Base-by-base conservation (phyloP, 2,113 vertebrate genomes). In the Clarias gariepinus region DNA sequence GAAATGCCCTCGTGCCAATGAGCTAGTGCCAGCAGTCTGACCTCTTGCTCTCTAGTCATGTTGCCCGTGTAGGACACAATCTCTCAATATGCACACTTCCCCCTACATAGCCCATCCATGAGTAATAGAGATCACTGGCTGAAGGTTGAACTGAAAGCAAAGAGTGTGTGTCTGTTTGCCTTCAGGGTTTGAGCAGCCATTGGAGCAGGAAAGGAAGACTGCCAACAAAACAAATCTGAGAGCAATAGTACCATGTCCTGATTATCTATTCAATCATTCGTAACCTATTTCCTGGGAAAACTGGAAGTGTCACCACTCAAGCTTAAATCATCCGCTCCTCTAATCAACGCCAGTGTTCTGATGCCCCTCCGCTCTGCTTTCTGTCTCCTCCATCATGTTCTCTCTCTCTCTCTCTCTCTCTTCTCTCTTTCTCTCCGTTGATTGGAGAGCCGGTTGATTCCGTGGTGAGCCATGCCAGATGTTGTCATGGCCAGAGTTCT, bases 181-280 rank as follows among this genome's bases (percentile, higher is more conserved):
- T 87, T 87, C 64, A 76, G 88, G 88, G 78, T 81, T 84, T 55
- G 83, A 83, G 89, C 86, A 89, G 84, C 82, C 85, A 84, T 85
- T 88, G 88, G 85, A 88, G 88, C 87, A 90, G 91, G 91, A 91
- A 91, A 89, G 79, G 66, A 88, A 57, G 63, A 33, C 60, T 85
- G 91, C 89, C 87, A 90, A 87, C 85, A 91, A 89, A 90, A 83
- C 87, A 90, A 88, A 90, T 89, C 90, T 90, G 88, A 81, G 84
- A 88, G 86, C 68, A 90, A 88, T 89, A 87, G 86, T 80, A 87
- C 82, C 87, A 87, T 87, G 86, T 90, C 88, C 86, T 88, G 88
- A 89, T 89, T 88, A 88, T 91, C 88, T 90, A 88, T 90, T 91
- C 90, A 89, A 91, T 91, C 89, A 90, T 90, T 91, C 89, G 90